Conservation (phyloP, 2,113 vertebrate species). For the Gobio gobio region DNA sequence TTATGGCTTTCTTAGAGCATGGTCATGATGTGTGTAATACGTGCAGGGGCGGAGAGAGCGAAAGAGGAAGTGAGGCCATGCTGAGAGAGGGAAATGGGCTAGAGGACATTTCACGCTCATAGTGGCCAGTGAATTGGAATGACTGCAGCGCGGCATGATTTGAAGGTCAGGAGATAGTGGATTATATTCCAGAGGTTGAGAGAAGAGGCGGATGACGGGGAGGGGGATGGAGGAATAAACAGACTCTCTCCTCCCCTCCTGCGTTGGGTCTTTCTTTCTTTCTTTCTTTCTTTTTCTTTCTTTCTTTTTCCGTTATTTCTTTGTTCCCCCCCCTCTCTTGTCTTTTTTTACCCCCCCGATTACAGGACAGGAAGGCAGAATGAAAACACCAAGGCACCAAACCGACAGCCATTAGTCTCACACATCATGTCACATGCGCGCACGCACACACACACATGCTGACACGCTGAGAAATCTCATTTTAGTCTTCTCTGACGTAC, state of each 20-base stretch:
- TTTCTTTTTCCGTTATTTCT: conserved; percentile 51
- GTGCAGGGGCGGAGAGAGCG: conserved; percentile 53
- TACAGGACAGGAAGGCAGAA: conserved; percentile 66
- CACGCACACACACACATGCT: conserved; percentile 39
- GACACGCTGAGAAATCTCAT: conserved; percentile 58
- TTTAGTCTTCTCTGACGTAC: conserved; percentile 29
- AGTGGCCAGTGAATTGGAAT: conserved; percentile 80
- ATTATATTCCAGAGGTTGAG: conserved; percentile 79
- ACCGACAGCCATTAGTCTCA: conserved; percentile 59
- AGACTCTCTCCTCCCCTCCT: conserved; percentile 59
- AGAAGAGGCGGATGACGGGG: conserved; percentile 44
- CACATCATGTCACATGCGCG: conserved; percentile 54
- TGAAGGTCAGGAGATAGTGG: conserved; percentile 83
- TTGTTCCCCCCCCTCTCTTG: neutral
- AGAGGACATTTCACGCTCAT: conserved; percentile 82
- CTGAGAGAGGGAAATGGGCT: conserved; percentile 80
- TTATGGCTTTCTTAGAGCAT: neutral
- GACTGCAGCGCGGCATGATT: conserved; percentile 80
- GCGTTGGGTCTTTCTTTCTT: conserved; percentile 51
- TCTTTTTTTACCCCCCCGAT: conserved; percentile 66
- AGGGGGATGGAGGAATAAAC: conserved; percentile 74
- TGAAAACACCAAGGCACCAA: conserved; percentile 31
- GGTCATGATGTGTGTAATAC: conserved; percentile 42
- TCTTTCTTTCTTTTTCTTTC: conserved; percentile 66
- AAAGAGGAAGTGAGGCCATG: conserved; percentile 72